A percentile compares a stretch with the other conserved stretches of the same genome.
Conservation (phyloP, 2,113 vertebrate species). For the Prochilodus magdalenae region DNA sequence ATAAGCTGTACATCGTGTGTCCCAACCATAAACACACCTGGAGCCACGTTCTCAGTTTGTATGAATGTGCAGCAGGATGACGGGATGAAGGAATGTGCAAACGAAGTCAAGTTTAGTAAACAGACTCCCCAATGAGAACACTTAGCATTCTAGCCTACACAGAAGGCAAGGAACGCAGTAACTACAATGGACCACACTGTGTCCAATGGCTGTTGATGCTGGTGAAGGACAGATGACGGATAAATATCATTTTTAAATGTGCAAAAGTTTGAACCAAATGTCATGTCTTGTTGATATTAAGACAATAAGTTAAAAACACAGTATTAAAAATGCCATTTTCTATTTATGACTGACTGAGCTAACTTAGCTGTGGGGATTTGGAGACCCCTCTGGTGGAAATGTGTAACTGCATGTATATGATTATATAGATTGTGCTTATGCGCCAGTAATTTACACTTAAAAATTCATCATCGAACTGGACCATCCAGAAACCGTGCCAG, state of each 20-base stretch:
- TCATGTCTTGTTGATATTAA: no score
- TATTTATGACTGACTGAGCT: no score
- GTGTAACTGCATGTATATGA: no score
- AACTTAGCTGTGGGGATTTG: no score
- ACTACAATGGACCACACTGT: no score
- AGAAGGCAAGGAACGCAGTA: neutral
- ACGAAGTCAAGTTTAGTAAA: neutral
- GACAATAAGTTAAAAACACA: no score
- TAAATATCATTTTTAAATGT: neutral
- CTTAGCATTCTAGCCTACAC: neutral
- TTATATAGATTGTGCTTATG: no score
- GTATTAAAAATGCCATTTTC: no score
- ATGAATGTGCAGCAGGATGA: neutral
- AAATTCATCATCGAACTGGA: no score
- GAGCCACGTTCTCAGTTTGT: neutral
- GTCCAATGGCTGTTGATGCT: neutral
- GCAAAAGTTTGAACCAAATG: no score
- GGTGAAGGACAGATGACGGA: neutral
- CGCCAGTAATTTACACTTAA: no score
- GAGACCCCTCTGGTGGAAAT: no score
- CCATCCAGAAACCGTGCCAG: neutral
- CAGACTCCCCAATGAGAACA: neutral
- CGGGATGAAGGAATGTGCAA: conserved; percentile 3
- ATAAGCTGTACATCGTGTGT: neutral
- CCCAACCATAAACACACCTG: neutral